Percentiles rank a stretch among this genome's conserved stretches.
phyloP scores from a whole-genome alignment of 2,888 invertebrate genomes.

The Rhamnusium bicolor region DNA sequence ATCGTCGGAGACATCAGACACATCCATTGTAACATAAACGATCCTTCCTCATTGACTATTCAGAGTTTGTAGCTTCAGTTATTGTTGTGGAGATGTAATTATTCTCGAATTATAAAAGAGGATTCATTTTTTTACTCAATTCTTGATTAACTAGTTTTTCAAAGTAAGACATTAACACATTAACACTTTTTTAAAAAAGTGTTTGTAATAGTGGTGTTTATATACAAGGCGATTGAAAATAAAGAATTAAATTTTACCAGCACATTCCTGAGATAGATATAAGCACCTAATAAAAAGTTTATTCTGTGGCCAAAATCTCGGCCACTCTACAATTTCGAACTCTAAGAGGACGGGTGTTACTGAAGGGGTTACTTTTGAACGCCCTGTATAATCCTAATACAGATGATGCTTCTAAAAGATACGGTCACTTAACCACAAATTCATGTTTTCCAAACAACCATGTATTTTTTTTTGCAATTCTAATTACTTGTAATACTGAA shows the following conservation, averaged over 20 bases:
- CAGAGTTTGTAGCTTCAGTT: background rate
- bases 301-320: too few relatives aligned
- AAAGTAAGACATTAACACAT: background rate
- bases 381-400: too few relatives aligned
- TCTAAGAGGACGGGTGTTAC: too few relatives aligned
- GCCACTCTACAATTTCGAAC: too few relatives aligned
- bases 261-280: too few relatives aligned
- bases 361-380: too few relatives aligned
- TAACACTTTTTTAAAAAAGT: background rate
- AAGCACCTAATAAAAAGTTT: too few relatives aligned
- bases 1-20: background rate
- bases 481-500: too few relatives aligned
- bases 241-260: background rate
- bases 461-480: too few relatives aligned
- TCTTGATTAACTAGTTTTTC: background rate
- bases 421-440: too few relatives aligned
- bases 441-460: too few relatives aligned
- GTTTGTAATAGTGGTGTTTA: background rate
- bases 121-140: background rate
- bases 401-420: too few relatives aligned
- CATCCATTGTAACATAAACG: background rate
- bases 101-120: background rate
- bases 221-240: background rate
- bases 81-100: background rate
- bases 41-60: background rate